Conservation (phyloP, 2,797 vertebrate species). For the Danio aesculapii region DNA sequence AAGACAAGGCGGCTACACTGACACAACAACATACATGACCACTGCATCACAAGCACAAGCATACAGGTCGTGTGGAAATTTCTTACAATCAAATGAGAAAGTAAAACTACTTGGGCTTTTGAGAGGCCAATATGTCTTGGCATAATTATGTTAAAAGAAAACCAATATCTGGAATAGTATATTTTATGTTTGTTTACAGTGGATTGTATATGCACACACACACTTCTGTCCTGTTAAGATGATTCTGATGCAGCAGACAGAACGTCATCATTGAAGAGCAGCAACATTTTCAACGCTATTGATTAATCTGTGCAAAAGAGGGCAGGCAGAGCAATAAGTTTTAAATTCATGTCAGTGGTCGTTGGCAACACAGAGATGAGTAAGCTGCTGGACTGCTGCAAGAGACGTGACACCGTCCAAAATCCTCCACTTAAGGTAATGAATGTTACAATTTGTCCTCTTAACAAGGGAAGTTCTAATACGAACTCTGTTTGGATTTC, state of each 20-base stretch:
- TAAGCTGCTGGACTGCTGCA: constrained; percentile 18
- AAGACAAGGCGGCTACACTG: constrained; percentile 54
- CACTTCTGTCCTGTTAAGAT: constrained; percentile 4
- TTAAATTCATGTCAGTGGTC: constrained; percentile 28
- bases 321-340: constrained; percentile 22
- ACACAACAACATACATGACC: constrained; percentile 12
- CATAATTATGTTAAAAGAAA: constrained; percentile 5
- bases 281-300: constrained; percentile 20
- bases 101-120: neutral
- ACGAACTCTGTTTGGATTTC: constrained; percentile 46
- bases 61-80: neutral
- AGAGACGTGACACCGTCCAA: constrained; percentile 38
- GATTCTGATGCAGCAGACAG: constrained; percentile 48
- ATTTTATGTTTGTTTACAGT: neutral
- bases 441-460: constrained; percentile 33
- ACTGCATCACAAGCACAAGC: neutral
- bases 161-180: neutral
- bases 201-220: neutral
- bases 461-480: constrained; percentile 29
- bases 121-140: neutral
- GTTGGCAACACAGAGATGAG: constrained; percentile 29
- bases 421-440: constrained; percentile 57
- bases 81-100: neutral
- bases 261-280: constrained; percentile 42
- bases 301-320: constrained; percentile 33